Conservation (phyloP, 2,113 vertebrate genomes). For the Fulica atra region DNA sequence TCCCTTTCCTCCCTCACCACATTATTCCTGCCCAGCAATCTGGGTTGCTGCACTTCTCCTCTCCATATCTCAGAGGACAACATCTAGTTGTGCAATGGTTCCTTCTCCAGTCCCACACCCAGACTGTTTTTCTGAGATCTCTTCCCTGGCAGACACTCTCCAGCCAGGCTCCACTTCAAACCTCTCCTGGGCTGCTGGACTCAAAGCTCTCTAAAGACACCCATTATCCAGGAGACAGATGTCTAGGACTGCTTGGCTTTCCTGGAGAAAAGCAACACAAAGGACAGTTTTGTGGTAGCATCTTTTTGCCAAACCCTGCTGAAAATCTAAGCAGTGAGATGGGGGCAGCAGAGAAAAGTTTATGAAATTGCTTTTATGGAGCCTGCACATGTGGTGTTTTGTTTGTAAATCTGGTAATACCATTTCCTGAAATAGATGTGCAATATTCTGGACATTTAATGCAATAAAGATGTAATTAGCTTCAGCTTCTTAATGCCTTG, state of each 20-base stretch:
- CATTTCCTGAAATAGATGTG: background rate
- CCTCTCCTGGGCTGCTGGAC: background rate
- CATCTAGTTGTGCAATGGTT: too few species aligned
- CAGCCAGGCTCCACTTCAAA: background rate
- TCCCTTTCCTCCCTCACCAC: background rate
- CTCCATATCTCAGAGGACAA: background rate
- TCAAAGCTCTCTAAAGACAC: background rate
- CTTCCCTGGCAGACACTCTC: background rate
- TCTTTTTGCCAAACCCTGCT: background rate
- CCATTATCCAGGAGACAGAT: background rate
- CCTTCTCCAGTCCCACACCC: background rate
- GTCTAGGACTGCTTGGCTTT: background rate
- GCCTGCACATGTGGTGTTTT: background rate
- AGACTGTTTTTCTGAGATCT: background rate
- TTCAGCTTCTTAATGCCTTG: constrained; percentile 38
- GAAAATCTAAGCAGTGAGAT: background rate
- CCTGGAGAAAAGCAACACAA: background rate
- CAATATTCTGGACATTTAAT: constrained; percentile 13
- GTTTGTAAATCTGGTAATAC: background rate
- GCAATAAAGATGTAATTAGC: constrained; percentile 28
- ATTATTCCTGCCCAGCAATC: fast-evolving
- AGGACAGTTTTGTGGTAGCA: background rate
- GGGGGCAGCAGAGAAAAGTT: background rate
- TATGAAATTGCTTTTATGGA: background rate
- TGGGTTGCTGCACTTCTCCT: background rate